A percentile compares a stretch with the other conserved stretches of the same genome.
Conservation (phyloP, 2,797 vertebrate genomes). For the Anabacerthia variegaticeps region DNA sequence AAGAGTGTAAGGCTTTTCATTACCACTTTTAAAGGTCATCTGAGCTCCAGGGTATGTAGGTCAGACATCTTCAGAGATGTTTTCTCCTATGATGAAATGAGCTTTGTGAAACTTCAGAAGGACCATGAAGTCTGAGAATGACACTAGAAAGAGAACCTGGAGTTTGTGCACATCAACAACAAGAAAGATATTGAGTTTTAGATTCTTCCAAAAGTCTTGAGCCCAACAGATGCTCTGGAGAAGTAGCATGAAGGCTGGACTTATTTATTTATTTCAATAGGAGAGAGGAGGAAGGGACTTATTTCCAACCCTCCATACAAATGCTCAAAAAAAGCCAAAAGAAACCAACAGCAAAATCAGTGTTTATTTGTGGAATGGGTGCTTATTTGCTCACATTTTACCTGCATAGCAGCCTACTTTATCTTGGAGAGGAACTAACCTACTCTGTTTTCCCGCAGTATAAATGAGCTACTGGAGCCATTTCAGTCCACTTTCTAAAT, state of each 20-base stretch:
- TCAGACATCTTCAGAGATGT: background rate
- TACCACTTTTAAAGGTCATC: background rate
- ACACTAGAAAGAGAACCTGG: background rate
- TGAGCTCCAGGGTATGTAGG: background rate
- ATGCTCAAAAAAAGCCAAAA: background rate
- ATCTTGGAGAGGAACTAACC: background rate
- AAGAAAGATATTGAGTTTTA: background rate
- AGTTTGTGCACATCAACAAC: background rate
- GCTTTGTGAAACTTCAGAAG: background rate
- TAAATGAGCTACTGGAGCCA: background rate
- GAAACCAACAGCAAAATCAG: background rate
- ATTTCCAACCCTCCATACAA: background rate
- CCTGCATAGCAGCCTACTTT: background rate
- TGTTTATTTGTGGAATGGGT: background rate
- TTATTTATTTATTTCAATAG: background rate
- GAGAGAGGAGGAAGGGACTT: background rate
- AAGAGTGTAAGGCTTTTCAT: background rate
- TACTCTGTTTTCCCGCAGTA: background rate
- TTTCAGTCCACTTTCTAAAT: background rate
- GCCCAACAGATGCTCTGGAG: background rate
- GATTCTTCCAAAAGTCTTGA: background rate
- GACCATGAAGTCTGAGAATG: background rate
- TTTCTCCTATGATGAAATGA: background rate
- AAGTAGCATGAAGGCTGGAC: background rate
- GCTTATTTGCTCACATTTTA: background rate